phyloP scores from a whole-genome alignment of 2,888 invertebrate species.

The Crossocerus cetratus region DNA sequence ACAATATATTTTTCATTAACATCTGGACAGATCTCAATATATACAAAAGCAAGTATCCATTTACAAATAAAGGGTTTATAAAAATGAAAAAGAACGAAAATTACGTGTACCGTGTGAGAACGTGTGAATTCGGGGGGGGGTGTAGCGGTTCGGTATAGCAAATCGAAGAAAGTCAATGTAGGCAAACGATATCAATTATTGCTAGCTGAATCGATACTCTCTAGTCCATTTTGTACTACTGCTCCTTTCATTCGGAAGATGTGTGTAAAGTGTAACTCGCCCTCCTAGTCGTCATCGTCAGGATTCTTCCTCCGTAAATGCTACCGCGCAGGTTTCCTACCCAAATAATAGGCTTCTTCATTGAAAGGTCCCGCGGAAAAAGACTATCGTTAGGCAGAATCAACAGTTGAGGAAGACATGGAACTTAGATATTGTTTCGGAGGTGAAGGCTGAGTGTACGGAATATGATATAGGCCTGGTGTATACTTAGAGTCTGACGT shows the following conservation, averaged over 20 bases:
- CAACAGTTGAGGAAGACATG: too few relatives aligned
- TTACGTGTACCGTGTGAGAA: slow-evolving; percentile 6
- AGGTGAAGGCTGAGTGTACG: too few relatives aligned
- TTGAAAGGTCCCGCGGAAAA: too few relatives aligned
- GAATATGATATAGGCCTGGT: too few relatives aligned
- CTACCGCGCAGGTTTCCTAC: not conserved
- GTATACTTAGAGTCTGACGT: too few relatives aligned
- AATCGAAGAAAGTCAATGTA: too few relatives aligned
- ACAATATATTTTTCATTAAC: slow-evolving; percentile 58
- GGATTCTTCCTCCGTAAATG: not conserved
- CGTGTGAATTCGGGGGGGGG: not conserved
- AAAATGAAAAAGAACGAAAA: slow-evolving; percentile 41
- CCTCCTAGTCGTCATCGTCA: too few relatives aligned
- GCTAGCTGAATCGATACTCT: not conserved
- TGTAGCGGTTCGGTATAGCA: too few relatives aligned
- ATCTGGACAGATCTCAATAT: slow-evolving; percentile 59
- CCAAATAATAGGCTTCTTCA: too few relatives aligned
- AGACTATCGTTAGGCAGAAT: too few relatives aligned
- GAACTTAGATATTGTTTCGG: too few relatives aligned
- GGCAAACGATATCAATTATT: too few relatives aligned
- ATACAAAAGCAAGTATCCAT: slow-evolving; percentile 57
- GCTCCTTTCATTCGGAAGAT: slow-evolving; percentile 1
- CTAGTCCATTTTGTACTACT: slow-evolving; percentile 21
- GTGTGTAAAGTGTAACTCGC: not conserved
- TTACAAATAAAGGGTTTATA: slow-evolving; percentile 52